Conservation (phyloP, 1,140 invertebrate species). For the Drosophila nebulosa region DNA sequence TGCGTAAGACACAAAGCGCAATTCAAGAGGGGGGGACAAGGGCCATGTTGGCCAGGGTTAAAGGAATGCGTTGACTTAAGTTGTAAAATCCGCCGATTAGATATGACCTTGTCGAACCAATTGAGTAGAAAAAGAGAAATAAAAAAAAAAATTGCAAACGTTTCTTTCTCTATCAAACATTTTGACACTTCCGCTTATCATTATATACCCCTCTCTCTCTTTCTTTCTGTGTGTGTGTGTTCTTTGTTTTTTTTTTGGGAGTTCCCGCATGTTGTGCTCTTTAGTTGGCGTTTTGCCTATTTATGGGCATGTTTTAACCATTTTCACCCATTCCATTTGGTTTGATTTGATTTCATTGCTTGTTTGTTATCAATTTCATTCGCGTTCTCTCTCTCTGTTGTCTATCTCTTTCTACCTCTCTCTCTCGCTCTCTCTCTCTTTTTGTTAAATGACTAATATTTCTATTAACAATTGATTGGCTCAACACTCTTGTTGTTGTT, state of each 20-base stretch:
- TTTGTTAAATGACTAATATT: conserved; percentile 21
- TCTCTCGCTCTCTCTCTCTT: not conserved
- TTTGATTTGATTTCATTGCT: conserved; percentile 32
- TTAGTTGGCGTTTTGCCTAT: conserved; percentile 54
- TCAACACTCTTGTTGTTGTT: conserved; percentile 10
- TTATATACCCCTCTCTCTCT: not conserved
- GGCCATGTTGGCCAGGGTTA: not conserved
- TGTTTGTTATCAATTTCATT: conserved; percentile 42
- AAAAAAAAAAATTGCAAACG: not conserved
- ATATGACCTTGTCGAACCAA: conserved; percentile 46
- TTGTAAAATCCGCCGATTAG: conserved; percentile 31
- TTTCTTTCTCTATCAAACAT: not conserved
- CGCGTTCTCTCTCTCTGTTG: not conserved
- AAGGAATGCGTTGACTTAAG: not conserved
- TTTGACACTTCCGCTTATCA: not conserved
- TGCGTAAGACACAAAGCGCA: not conserved
- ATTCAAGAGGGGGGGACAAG: not conserved
- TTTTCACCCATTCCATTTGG: not conserved
- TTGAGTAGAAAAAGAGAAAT: not conserved
- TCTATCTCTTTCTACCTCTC: no score
- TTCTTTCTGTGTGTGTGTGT: not conserved
- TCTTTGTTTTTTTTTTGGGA: conserved; percentile 5
- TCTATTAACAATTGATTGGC: conserved; percentile 38
- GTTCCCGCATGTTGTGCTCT: conserved; percentile 17
- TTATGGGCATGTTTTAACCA: conserved; percentile 64